Evolutionary conservation across 2,888 invertebrate species (phyloP), one percentile per base, ranked within the genome.

Genomic region (Agrochola macilenta): DNA sequence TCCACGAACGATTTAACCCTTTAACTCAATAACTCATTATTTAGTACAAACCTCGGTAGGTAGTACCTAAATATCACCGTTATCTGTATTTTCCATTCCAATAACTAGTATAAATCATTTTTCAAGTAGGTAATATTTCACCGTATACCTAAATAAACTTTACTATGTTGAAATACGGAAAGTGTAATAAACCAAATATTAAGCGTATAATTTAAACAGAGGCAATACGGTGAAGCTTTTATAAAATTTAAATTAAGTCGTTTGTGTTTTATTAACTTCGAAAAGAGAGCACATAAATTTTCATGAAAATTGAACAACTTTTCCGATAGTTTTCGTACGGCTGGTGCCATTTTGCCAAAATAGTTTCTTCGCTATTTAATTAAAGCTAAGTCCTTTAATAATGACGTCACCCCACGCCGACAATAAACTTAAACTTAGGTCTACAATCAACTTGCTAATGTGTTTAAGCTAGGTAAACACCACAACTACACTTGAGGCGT

Each of bases 341-440:
- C 61, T 83, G 73, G 87, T 85, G 89, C 90, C 91, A 91, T 91
- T 93, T 90, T 79, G 81, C 85, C 84, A 76, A 91, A 92, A 93
- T 93, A 94, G 93, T 94, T 94, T 86, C 88, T 85, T 87, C 90
- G 89, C 85, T 89, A 91, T 93, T 93, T 92, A 88, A 92, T 93
- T 90, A 92, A 90, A 90, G 85, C 81, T 76, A 85, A 84, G 85
- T 85, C 81, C 82, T 89, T 82, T 87, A 89, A 89, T 91, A 89
- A 92, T 86, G 87, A 88, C 88, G 81, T 90, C 84, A 86, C 81
- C 65, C 76, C 82, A 57, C 78, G 58, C 61, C 30, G 52, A 79
- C 85, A 82, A 54, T 86, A 79, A 87, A 90, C 82, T 89, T 86
- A 58, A 82, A 83, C 74, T 85, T 85, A 77, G 83, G 78, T 79